Base-by-base conservation (phyloP, 2,797 vertebrate genomes). In the Bovichtus variegatus region DNA sequence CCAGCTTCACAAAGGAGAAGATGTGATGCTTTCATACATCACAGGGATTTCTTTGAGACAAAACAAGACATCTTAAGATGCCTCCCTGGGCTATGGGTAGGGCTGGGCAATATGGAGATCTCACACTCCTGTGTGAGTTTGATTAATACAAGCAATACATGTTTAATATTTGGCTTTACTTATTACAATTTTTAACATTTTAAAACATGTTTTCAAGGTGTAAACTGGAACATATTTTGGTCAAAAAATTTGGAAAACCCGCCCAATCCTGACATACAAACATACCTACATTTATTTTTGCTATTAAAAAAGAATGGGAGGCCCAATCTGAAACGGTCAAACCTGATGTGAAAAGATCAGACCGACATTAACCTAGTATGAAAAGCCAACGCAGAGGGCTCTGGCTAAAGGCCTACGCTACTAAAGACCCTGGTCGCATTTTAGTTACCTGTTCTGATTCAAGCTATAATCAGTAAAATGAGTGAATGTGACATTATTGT, bases 401-500 rank as follows among this genome's bases (percentile, higher is more conserved):
- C 38, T 19, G 43, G 43, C 38, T n/a, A n/a, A n/a, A n/a, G n/a
- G n/a, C n/a, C n/a, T 40, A 5, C 12, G 3, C 13, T 3, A 3
- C 18, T 46, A 43, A 43, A 16, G 7, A n/a, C 27, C 23, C 38
- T 11, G 40, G 38, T 64, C 3, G 0, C 9, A 15, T 23, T 29
- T 51, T 18, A 9, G 36, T 53, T 27, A 36, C 34, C 13, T 3
- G 0, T 51, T 44, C 9, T 23, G 21, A 16, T 57, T 57, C 19
- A 19, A 60, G 23, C 23, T 38, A 2, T 18, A 50, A 34, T 10
- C n/a, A 40, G 1, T 44, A 9, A 60, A 50, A 21, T 67, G 31
- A 7, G 9, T 13, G 44, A 58, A 79, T 27, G 43, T 73, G 63
- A 61, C 60, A 41, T 72, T 50, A 66, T 50, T 60, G 23, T 53